Base-by-base conservation (phyloP, 64 coral and sea anemone species). In the Pachyseris speciosa region DNA sequence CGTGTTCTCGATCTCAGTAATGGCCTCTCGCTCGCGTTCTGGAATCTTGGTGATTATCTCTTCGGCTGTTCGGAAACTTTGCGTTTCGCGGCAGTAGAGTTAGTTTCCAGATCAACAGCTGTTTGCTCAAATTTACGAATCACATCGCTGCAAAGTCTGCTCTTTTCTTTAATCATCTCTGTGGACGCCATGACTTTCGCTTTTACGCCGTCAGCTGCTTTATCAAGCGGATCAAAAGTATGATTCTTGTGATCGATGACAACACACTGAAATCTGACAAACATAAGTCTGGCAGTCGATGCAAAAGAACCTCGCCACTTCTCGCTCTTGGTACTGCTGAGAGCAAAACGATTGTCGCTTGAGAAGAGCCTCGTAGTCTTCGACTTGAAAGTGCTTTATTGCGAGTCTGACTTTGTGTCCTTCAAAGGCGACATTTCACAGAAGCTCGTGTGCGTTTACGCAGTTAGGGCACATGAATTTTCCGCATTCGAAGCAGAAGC, bases 281-380 rank as follows among this genome's bases (percentile, higher is more conserved):
- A 61, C n/a, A 25, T 24, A 61, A 4, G 58, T 25, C 58, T 61
- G 11, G 58, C 58, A 61, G 58, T 61, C 58, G 58, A 61, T 0
- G 58, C 58, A 61, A 61, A 61, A 61, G 6, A 0, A 25, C 22
- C 58, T 72, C 2, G 69, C n/a, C 41, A 72, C 19, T 19, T 72
- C 69, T 72, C 69, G 36, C 37, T 72, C 69, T 3, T 72, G 69
- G 33, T 71, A 71, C 68, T 71, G 16, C 58, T 71, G 68, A 33
- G 32, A 71, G 19, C 68, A 71, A 71, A 22, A 71, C 3, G 22
- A 3, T 27, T 61, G 58, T 61, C 58, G 58, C 22, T 61, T 61
- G 58, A 61, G 58, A 61, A 61, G 25, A 25, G 58, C 58, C 3
- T 27, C 58, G 58, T 61, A 61, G 58, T 40, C 37, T 72, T 72